A percentile compares a stretch with the other conserved stretches of the same genome.
Evolutionary conservation across 2,888 invertebrate species (phyloP).

Genomic region (Stomorhina lunata): DNA sequence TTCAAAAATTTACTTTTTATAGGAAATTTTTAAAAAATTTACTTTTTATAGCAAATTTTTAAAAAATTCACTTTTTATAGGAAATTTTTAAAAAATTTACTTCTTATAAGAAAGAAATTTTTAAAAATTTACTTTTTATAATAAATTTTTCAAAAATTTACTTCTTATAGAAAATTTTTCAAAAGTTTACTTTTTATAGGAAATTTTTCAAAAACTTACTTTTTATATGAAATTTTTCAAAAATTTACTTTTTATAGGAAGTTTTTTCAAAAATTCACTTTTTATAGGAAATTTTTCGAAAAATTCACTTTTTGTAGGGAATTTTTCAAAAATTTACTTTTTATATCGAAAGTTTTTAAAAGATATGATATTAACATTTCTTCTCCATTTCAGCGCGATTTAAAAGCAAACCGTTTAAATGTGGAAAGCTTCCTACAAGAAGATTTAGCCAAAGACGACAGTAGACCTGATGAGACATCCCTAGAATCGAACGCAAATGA

Average conservation of each 20-base stretch:
- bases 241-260: not conserved
- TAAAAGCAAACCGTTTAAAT: conserved; percentile 52
- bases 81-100: conserved; percentile 42
- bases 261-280: no score
- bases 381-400: conserved; percentile 50
- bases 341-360: not conserved
- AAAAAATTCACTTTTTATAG: conserved; percentile 63
- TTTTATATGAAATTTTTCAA: conserved; percentile 62
- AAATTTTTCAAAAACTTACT: conserved; percentile 11
- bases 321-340: not conserved
- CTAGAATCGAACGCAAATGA: not conserved
- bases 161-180: conserved; percentile 62
- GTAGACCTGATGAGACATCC: not conserved
- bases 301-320: not conserved
- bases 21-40: conserved; percentile 54
- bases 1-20: conserved; percentile 42
- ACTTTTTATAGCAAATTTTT: not conserved
- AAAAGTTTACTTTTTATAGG: not conserved
- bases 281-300: conserved; percentile 62
- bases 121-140: not conserved
- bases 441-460: conserved; percentile 5
- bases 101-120: not conserved
- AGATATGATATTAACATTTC: not conserved
- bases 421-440: conserved; percentile 33
- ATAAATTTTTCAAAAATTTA: not conserved